These are phyloP conservation scores for Odontophorus gujanensis DNA, from an alignment of 2,113 vertebrate species.

Conservation along the genomic window DNA sequence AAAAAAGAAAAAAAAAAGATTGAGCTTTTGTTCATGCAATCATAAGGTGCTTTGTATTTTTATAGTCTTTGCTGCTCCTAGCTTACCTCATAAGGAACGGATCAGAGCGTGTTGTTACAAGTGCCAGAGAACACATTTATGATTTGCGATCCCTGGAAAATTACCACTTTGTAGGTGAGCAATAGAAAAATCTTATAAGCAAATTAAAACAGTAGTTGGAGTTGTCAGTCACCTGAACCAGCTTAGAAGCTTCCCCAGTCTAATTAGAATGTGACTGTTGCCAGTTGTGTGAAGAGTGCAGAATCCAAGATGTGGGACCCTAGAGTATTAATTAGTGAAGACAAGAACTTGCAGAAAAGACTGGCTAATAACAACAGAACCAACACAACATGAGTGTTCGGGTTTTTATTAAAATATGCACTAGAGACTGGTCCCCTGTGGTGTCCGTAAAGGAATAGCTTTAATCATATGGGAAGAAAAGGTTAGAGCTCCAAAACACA, in stretches of 20 bases:
- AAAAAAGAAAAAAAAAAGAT: not conserved
- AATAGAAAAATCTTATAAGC: conserved; percentile 85
- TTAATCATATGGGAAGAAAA: conserved; percentile 90
- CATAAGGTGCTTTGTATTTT: conserved; percentile 81
- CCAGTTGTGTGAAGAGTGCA: conserved; percentile 87
- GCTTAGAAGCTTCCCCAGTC: conserved; percentile 84
- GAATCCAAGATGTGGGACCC: conserved; percentile 86
- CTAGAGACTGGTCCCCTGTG: conserved; percentile 87
- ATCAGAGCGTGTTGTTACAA: conserved; percentile 98
- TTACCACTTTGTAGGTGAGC: conserved; percentile 98
- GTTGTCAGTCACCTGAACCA: conserved; percentile 86
- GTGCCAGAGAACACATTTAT: conserved; percentile 98
- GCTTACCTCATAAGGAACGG: conserved; percentile 98
- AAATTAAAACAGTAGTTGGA: conserved; percentile 88
- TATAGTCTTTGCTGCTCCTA: conserved; percentile 93
- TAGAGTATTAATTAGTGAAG: conserved; percentile 92
- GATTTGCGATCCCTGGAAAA: conserved; percentile 98
- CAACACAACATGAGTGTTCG: conserved; percentile 87
- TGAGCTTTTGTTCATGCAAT: conserved; percentile 76
- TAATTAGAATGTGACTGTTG: conserved; percentile 90
- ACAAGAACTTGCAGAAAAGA: conserved; percentile 88
- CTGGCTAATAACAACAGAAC: conserved; percentile 90
- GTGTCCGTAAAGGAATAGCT: conserved; percentile 87
- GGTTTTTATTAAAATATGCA: conserved; percentile 89
- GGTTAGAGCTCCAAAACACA: conserved; percentile 88